phyloP scores from a whole-genome alignment of 2,797 vertebrate genomes.

The Peromyscus attwateri region DNA sequence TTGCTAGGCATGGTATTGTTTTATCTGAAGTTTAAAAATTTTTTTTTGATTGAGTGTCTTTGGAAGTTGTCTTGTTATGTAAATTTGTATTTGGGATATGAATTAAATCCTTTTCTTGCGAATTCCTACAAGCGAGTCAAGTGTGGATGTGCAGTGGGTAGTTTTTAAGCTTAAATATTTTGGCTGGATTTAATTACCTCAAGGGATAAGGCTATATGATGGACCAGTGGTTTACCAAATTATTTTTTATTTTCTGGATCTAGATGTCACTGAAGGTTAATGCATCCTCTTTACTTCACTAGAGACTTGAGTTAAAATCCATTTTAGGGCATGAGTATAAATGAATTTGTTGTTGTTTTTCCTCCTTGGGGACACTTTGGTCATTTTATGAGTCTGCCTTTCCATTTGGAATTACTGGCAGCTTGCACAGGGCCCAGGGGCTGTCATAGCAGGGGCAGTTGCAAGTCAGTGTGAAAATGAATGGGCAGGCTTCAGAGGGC shows the following conservation, averaged over 20 bases:
- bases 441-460: not conserved
- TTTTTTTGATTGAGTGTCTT: not conserved
- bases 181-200: slow-evolving; percentile 81
- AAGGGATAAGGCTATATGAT: slow-evolving; percentile 79
- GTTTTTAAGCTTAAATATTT: slow-evolving; percentile 78
- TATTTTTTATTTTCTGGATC: slow-evolving; percentile 82
- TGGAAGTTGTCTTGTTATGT: slow-evolving; percentile 59
- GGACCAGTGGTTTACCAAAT: slow-evolving; percentile 83
- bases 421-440: slow-evolving; percentile 33
- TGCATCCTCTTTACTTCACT: slow-evolving; percentile 73
- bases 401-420: slow-evolving; percentile 74
- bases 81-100: slow-evolving; percentile 62
- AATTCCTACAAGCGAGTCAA: slow-evolving; percentile 70
- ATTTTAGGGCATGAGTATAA: slow-evolving; percentile 65
- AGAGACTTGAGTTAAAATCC: slow-evolving; percentile 66
- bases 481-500: slow-evolving; percentile 64
- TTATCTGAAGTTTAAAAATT: slow-evolving; percentile 19
- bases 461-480: not conserved
- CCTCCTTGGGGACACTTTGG: slow-evolving; percentile 76
- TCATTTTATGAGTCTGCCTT: slow-evolving; percentile 75
- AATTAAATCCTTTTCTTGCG: slow-evolving; percentile 74
- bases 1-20: not conserved
- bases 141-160: slow-evolving; percentile 60
- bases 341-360: slow-evolving; percentile 72
- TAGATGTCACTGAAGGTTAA: slow-evolving; percentile 82